Conservation (phyloP, 2,797 vertebrate species). For the Manis crassicaudata region DNA sequence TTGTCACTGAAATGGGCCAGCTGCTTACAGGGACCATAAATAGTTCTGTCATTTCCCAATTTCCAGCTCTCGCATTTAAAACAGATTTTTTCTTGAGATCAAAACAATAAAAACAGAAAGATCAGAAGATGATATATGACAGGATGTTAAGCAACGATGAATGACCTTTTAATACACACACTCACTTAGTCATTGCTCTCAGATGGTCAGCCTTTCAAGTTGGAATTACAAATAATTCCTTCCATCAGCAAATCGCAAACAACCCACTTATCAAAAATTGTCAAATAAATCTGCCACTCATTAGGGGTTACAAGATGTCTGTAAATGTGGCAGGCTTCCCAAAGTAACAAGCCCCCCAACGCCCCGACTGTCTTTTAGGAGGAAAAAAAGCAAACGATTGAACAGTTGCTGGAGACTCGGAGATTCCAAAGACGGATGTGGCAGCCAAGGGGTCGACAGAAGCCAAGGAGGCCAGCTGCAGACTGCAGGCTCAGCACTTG, state of each 20-base stretch:
- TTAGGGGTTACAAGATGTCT: slow-evolving; percentile 81
- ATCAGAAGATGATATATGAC: slow-evolving; percentile 85
- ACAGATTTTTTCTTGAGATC: slow-evolving; percentile 79
- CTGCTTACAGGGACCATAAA: slow-evolving; percentile 63
- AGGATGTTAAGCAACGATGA: slow-evolving; percentile 84
- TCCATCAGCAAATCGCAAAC: slow-evolving; percentile 84
- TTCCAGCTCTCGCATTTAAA: slow-evolving; percentile 79
- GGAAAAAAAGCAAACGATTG: slow-evolving; percentile 57
- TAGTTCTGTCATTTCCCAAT: slow-evolving; percentile 74
- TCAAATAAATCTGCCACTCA: slow-evolving; percentile 87
- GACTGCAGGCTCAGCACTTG: slow-evolving; percentile 36
- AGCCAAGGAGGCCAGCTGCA: slow-evolving; percentile 72
- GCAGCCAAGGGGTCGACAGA: slow-evolving; percentile 19
- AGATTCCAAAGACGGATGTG: slow-evolving; percentile 56
- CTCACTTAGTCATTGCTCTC: slow-evolving; percentile 80
- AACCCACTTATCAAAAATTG: slow-evolving; percentile 86
- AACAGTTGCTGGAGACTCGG: slow-evolving; percentile 28
- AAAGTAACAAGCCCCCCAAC: slow-evolving; percentile 79
- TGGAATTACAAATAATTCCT: slow-evolving; percentile 86
- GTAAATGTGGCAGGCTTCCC: slow-evolving; percentile 84
- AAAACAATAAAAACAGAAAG: slow-evolving; percentile 83
- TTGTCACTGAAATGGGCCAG: slow-evolving; percentile 73
- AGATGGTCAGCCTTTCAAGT: slow-evolving; percentile 83
- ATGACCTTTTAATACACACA: slow-evolving; percentile 82
- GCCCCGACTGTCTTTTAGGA: slow-evolving; percentile 59